These are phyloP conservation scores for Astatoreochromis straeleni DNA, from an alignment of 2,113 vertebrate species.

Conservation along the genomic window DNA sequence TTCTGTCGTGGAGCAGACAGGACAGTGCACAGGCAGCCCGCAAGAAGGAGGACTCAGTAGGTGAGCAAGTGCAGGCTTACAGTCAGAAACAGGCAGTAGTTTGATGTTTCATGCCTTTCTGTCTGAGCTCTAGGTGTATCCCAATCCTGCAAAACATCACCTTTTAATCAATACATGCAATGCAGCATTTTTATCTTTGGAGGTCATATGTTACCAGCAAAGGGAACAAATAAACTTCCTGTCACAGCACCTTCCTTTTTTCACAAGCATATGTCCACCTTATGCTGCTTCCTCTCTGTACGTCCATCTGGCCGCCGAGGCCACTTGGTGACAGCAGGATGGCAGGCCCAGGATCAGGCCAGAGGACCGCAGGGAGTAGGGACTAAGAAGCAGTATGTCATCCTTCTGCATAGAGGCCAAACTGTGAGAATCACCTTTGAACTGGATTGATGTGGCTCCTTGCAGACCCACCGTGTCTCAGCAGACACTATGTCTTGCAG, in stretches of 20 bases:
- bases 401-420: conserved; percentile 10
- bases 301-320: conserved; percentile 43
- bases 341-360: conserved; percentile 32
- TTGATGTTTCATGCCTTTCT: neutral
- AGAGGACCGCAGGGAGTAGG: conserved; percentile 2
- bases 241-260: neutral
- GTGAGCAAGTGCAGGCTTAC: conserved; percentile 31
- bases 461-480: conserved; percentile 8
- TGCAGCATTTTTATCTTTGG: neutral
- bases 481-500: neutral
- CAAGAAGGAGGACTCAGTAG: conserved; percentile 1
- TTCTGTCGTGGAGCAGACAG: conserved; percentile 2
- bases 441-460: conserved; percentile 22
- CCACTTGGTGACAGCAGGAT: conserved; percentile 24
- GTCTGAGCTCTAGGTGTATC: neutral
- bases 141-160: neutral
- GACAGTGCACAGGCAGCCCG: conserved; percentile 6
- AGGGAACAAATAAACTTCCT: neutral
- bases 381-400: neutral
- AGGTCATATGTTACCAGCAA: neutral
- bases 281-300: conserved; percentile 27
- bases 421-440: conserved; percentile 40
- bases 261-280: conserved; percentile 56
- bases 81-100: neutral
- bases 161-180: neutral